Base-by-base conservation (phyloP, 2,797 vertebrate species). In the Halcyon leucocephala region DNA sequence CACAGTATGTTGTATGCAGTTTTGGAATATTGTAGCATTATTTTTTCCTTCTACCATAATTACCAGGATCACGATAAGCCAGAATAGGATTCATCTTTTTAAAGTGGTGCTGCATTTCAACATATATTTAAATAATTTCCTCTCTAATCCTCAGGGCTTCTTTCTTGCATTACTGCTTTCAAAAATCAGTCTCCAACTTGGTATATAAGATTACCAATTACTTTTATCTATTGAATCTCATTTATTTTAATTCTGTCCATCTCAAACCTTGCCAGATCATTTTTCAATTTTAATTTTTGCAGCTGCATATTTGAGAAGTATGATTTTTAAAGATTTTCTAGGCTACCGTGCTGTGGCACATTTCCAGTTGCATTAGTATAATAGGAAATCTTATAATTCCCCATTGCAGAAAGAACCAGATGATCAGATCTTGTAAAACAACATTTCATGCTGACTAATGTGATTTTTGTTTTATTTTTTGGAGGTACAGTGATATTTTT, bases 241-340 rank as follows among this genome's bases (percentile, higher is more conserved):
- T 94, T 90, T 92, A 42, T 91, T 96, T 95, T 89, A 80, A 86
- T 95, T 90, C 67, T 85, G 9, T 65, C 86, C 52, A 65, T 86
- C 24, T 90, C 74, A 87, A 86, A 87, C 21, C 44, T 90, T 96
- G 86, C 67, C 83, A 90, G 71, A 64, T 92, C 17, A 65, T 90
- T 90, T 76, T 93, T 44, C 52, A 95, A 46, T 95, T 94, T 87
- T 97, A 87, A 94, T 95, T 78, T 94, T 92, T 90, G 73, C 78
- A 93, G 67, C 81, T 95, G 88, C 93, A 39, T 89, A 48, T 87
- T 78, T 87, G 78, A 89, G 69, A 82, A 87, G 26, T 33, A 58
- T 57, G 61, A 31, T 69, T 91, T 93, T 94, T 1, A 85, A 74
- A 80, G 64, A 81, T 95, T 89, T 92, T 84, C 64, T 54, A 52